Evolutionary conservation across 2,113 vertebrate species (phyloP), one percentile per base, ranked within the genome.

Genomic region (Callorhinus ursinus): DNA sequence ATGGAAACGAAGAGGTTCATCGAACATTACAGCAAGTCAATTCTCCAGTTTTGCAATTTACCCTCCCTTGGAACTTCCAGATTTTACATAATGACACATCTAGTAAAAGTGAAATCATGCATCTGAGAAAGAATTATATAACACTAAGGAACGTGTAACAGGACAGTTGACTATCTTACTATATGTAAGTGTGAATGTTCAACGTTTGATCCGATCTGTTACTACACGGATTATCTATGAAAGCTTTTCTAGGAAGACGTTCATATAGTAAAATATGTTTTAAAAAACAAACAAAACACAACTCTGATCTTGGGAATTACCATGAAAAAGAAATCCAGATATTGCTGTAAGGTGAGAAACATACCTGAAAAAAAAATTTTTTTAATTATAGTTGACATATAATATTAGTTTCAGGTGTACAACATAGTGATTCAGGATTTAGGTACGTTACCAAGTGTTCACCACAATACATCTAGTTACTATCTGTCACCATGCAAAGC

Each of bases 251-350:
- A 93, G 84, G 88, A 95, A 98, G 92, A 88, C 96, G 94, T 96
- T 98, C 98, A 97, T 96, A 97, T 98, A 98, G 93, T 96, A 96
- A 98, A 98, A 97, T 96, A 96, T 98, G 33, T 36, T 97, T 98
- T 84, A 72, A 96, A 96, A 97, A 96, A 94, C 26, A 97, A 24
- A 67, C 7, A 91, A 67, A 79, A 92, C 21, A 93, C 51, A 87
- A 80, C 8, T 86, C 55, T 97, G 88, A 79, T 91, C 96, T 98
- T 98, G 97, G 90, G 96, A 98, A 98, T 87, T 92, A 94, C 39
- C 72, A 95, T 51, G 95, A 88, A 97, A 98, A 98, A 94, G 81
- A 94, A 98, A 98, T 97, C 95, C 92, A 98, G 92, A 98, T 98
- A 98, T 39, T 90, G 72, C 87, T 90, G 95, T 88, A 96, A 89